Conservation (phyloP, 2,797 vertebrate genomes). For the Macrochelys suwanniensis region DNA sequence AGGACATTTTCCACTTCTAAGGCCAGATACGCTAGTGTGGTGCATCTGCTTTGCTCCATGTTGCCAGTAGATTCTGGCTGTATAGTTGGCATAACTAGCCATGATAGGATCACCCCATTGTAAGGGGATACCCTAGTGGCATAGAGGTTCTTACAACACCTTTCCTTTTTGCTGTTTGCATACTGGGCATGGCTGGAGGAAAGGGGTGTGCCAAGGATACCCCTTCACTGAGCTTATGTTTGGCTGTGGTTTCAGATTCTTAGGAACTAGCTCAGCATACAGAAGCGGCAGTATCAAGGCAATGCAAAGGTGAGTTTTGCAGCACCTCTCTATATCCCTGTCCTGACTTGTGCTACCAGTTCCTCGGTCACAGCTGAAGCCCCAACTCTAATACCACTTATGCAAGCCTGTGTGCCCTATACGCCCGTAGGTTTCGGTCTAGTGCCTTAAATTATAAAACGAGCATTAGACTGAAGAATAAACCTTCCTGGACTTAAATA, state of each 20-base stretch:
- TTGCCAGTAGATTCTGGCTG: not conserved
- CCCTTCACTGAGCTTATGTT: not conserved
- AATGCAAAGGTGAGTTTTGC: not conserved
- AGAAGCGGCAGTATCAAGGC: not conserved
- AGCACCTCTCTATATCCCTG: not conserved
- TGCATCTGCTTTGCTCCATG: not conserved
- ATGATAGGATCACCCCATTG: not conserved
- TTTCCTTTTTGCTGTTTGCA: not conserved
- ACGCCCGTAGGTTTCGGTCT: constrained; percentile 45
- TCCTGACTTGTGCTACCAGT: not conserved
- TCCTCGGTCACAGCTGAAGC: not conserved
- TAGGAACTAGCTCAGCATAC: not conserved
- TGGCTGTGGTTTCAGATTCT: not conserved
- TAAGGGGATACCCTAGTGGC: not conserved
- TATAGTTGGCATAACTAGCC: fast-evolving
- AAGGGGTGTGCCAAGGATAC: not conserved
- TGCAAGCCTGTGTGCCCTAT: constrained; percentile 45
- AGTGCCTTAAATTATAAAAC: constrained; percentile 59
- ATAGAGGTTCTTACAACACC: fast-evolving
- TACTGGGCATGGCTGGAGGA: not conserved
- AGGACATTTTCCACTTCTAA: not conserved
- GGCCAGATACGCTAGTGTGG: not conserved
- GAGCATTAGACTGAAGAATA: constrained; percentile 49
- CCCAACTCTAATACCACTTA: constrained; percentile 11
- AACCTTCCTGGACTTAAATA: not conserved